phyloP scores from a whole-genome alignment of 2,113 vertebrate genomes.

The Menidia beryllina region DNA sequence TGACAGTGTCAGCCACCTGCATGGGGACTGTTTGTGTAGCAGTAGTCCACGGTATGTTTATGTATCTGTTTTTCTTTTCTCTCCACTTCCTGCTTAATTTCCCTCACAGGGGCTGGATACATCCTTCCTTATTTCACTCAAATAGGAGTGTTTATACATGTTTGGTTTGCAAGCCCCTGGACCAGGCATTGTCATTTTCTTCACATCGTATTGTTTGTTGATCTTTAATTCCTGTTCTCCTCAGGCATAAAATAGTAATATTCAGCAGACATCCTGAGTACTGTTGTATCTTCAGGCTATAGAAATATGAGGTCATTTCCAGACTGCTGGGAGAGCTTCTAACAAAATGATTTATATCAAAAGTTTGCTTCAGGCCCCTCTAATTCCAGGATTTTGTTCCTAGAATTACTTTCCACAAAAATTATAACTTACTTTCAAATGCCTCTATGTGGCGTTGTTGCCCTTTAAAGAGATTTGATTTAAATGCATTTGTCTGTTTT shows the following conservation, averaged over 20 bases:
- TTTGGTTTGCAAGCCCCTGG: conserved; percentile 5
- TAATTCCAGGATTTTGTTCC: conserved; percentile 37
- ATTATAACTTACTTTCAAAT: conserved; percentile 44
- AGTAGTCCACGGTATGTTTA: neutral
- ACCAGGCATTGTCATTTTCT: neutral
- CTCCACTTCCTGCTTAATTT: neutral
- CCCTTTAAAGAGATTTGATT: conserved; percentile 10
- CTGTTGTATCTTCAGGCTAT: conserved; percentile 52
- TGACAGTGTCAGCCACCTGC: too few species aligned
- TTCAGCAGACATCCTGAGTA: conserved; percentile 19
- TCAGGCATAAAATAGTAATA: conserved; percentile 17
- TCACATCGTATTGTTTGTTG: conserved; percentile 20
- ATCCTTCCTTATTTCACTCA: conserved; percentile 6
- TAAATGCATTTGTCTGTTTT: neutral
- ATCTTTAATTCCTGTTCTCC: conserved; percentile 8
- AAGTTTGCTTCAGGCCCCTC: conserved; percentile 30
- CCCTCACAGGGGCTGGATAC: neutral
- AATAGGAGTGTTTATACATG: conserved; percentile 20
- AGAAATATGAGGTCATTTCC: conserved; percentile 55
- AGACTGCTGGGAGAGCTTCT: conserved; percentile 35
- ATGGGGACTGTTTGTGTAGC: neutral
- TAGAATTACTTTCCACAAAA: conserved; percentile 16
- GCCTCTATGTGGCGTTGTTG: neutral
- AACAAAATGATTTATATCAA: conserved; percentile 27
- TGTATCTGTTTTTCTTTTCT: neutral